Evolutionary conservation across 2,888 invertebrate genomes (phyloP), one percentile per base, ranked within the genome.

Genomic region (Polydrusus cervinus): DNA sequence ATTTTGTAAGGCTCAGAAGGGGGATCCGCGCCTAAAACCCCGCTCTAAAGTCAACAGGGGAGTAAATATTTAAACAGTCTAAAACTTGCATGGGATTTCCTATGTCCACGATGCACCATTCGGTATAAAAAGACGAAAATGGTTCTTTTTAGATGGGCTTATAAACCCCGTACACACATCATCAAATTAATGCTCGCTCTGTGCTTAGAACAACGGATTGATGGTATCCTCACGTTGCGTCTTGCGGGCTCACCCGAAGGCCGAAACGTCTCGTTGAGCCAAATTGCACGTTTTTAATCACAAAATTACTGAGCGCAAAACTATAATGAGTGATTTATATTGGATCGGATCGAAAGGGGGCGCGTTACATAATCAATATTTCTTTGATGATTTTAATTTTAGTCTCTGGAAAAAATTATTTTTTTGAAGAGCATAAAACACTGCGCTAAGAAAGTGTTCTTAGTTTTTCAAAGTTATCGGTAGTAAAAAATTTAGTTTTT

Each of bases 311-410:
- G 16, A 51, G 66, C 61, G 66, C 70, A 49, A n/a, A 60, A 55
- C 38, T 75, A 65, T 77, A 77, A 77, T 75, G 71, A 77, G 72
- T 77, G 77, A 77, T 77, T 77, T 77, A 77, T 77, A 75, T 62
- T 68, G 75, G 77, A 75, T 75, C 64, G 75, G 71, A 75, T 75
- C 75, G 66, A 62, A 72, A n/a, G 45, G 65, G 9, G 14, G 8
- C n/a, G 30, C 16, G n/a, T 25, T 25, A 74, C 14, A 10, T 43
- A 70, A 53, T 18, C 1, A 9, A 47, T 64, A 43, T 55, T 74
- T 47, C 13, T 74, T 64, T 55, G 18, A 38, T 20, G 9, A 20
- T n/a, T n/a, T n/a, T n/a, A n/a, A n/a, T n/a, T n/a, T n/a, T n/a
- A n/a, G n/a, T n/a, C n/a, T n/a, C n/a, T n/a, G n/a, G n/a, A n/a